Evolutionary conservation across 2,888 invertebrate genomes (phyloP), one percentile per base, ranked within the genome.

Genomic region (Pammene fasciana): DNA sequence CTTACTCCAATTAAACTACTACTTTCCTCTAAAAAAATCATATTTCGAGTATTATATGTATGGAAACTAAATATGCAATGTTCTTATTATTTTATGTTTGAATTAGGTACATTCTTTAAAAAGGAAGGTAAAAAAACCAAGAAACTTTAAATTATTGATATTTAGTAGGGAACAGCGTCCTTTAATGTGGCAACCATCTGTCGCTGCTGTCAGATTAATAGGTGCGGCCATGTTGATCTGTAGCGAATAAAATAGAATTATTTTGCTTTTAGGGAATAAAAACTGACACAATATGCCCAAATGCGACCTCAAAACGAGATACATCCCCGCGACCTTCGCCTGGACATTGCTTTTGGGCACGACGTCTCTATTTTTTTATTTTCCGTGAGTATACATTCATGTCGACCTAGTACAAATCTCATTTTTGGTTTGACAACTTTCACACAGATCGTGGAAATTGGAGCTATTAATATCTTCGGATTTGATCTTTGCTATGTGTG

Each of bases 321-420:
- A 97, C 94, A 96, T 99, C 94, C 99, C 99, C 92, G 99, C 99
- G 93, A 97, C 97, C 86, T 97, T 98, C 94, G 99, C 99, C 88
- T 99, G 99, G 99, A 96, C 97, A 80, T 94, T 99, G 86, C 95
- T 99, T 81, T 94, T 99, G 89, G 96, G 96, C 87, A 97, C 98
- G 81, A 99, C 99, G 80, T 96, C 96, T 86, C 94, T 98, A 83
- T 99, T 99, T 95, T 99, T 98, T 94, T 97, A 97, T 93, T 99
- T 97, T 93, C 98, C 98, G 99, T 99, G 94, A 98, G 98, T 98
- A 93, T 88, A 87, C 83, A 86, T 81, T 83, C 82, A 85, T 84
- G 82, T 86, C 83, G 81, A 85, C 83, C 79, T 78, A 77, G 78
- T 86, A 81, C 83, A 85, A 85, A 86, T 86, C 87, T 80, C 75